Conservation (phyloP, 2,888 invertebrate species). For the Arctia plantaginis region DNA sequence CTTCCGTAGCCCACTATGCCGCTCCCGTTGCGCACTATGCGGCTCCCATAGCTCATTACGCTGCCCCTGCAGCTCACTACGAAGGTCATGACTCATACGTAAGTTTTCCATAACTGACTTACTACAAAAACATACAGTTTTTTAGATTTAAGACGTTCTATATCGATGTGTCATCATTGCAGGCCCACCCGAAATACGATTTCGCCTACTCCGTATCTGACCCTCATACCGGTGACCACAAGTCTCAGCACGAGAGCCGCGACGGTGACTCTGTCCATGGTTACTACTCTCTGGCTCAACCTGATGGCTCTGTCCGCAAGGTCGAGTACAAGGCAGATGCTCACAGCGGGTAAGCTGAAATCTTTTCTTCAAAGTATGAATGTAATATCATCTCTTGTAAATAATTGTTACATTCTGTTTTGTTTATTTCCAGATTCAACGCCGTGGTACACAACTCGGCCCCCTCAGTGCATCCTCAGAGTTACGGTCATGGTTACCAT, state of each 20-base stretch:
- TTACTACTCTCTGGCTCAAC: slow-evolving; percentile 83
- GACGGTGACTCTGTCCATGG: slow-evolving; percentile 87
- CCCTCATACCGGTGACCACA: slow-evolving; percentile 86
- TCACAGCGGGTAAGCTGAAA: slow-evolving; percentile 53
- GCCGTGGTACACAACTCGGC: slow-evolving; percentile 80
- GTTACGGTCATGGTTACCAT: slow-evolving; percentile 60
- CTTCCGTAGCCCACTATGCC: slow-evolving; percentile 49
- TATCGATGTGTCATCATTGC: not conserved
- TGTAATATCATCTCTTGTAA: not conserved
- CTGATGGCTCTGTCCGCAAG: slow-evolving; percentile 83
- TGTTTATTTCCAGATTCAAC: slow-evolving; percentile 71
- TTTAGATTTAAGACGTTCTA: not conserved
- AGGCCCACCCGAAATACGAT: slow-evolving; percentile 80
- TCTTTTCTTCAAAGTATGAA: too few species aligned
- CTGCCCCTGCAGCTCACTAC: slow-evolving; percentile 50
- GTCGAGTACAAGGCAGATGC: slow-evolving; percentile 80
- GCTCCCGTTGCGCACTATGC: slow-evolving; percentile 48
- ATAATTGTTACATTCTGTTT: not conserved
- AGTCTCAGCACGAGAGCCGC: slow-evolving; percentile 83
- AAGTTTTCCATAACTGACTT: slow-evolving; percentile 1
- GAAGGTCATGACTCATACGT: slow-evolving; percentile 52
- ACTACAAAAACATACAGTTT: not conserved
- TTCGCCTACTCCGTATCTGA: slow-evolving; percentile 85
- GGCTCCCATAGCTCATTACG: slow-evolving; percentile 46
- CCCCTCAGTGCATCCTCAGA: slow-evolving; percentile 68